Percentiles rank a stretch among this genome's conserved stretches.
These are phyloP conservation scores for Hucho hucho DNA, from an alignment of 2,113 vertebrate genomes.

Conservation along the genomic window DNA sequence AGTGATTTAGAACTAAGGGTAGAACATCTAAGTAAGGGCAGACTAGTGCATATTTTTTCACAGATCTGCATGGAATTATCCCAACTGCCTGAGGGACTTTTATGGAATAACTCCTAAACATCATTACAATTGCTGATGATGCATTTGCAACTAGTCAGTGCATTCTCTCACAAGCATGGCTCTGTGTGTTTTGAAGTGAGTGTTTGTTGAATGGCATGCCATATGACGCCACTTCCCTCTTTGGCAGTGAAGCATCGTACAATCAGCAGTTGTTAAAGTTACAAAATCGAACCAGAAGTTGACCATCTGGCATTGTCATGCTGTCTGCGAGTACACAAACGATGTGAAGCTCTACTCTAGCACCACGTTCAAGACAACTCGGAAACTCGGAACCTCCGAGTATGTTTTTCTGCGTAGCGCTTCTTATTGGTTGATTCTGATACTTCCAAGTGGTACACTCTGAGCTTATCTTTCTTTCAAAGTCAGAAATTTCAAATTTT, in stretches of 20 bases:
- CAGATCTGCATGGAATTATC: background rate
- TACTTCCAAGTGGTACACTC: too few relatives aligned
- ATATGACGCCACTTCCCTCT: slow-evolving; percentile 65
- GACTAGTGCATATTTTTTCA: background rate
- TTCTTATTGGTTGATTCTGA: too few relatives aligned
- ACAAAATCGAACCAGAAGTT: background rate
- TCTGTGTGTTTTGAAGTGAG: slow-evolving; percentile 34
- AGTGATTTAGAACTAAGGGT: background rate
- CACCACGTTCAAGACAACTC: too few relatives aligned
- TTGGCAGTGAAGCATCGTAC: slow-evolving; percentile 48
- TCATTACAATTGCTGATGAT: slow-evolving; percentile 29
- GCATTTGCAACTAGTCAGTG: slow-evolving; percentile 20
- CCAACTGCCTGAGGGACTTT: slow-evolving; percentile 1
- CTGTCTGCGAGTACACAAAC: background rate
- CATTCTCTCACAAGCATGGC: slow-evolving; percentile 41
- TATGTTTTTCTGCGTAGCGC: too few relatives aligned
- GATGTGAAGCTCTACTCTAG: slow-evolving; percentile 12
- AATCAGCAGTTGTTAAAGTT: slow-evolving; percentile 65
- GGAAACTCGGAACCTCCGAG: too few relatives aligned
- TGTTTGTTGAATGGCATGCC: slow-evolving; percentile 47
- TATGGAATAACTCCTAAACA: slow-evolving; percentile 32
- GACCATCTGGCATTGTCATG: slow-evolving; percentile 57
- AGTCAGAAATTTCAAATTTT: too few relatives aligned
- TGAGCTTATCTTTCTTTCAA: too few relatives aligned
- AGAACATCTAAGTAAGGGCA: slow-evolving; percentile 2